Conservation (phyloP, 2,797 vertebrate species). For the Sebastes vulpes region DNA sequence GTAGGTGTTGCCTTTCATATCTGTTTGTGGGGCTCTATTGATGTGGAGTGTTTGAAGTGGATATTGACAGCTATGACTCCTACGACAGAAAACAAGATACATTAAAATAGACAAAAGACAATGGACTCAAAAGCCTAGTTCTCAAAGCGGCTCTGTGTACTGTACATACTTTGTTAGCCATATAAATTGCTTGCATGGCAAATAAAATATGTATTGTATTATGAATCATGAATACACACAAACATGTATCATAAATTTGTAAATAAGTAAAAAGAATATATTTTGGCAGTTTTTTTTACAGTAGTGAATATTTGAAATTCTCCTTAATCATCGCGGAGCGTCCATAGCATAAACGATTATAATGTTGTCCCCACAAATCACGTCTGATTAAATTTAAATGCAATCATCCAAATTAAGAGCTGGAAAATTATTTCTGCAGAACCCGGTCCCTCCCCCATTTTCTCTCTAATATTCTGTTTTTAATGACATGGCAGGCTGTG, state of each 20-base stretch:
- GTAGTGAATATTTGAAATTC: neutral
- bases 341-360: constrained; percentile 39
- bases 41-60: constrained; percentile 86
- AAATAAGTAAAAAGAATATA: constrained; percentile 7
- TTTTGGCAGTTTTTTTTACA: constrained; percentile 2
- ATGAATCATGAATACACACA: neutral
- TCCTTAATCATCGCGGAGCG: constrained; percentile 18
- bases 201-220: neutral
- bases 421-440: constrained; percentile 68
- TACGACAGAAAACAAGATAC: constrained; percentile 46
- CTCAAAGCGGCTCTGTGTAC: neutral
- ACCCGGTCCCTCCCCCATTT: constrained; percentile 41
- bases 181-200: neutral
- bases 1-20: constrained; percentile 89
- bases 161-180: neutral
- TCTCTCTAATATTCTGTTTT: constrained; percentile 66
- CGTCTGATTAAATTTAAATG: constrained; percentile 69
- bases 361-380: constrained; percentile 56
- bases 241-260: neutral
- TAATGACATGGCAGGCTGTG: constrained; percentile 73
- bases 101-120: constrained; percentile 55
- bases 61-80: constrained; percentile 83
- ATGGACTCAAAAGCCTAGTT: neutral
- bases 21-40: constrained; percentile 86
- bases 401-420: constrained; percentile 71